Evolutionary conservation across 2,888 invertebrate species (phyloP).

Genomic region (Drosophila macrospina): DNA sequence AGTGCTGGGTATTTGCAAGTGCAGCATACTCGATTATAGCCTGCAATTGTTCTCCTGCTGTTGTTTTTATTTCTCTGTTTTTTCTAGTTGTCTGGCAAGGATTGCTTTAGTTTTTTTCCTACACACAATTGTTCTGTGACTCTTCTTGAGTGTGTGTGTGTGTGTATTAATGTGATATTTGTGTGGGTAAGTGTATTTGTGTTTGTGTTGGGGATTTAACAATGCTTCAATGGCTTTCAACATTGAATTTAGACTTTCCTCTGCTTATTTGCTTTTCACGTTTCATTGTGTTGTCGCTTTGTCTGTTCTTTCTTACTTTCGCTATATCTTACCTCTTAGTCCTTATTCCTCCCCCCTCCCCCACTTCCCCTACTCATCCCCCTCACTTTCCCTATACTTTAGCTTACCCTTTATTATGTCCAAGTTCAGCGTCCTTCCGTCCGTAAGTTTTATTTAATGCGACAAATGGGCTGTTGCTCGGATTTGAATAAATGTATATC

Average conservation of each 20-base stretch:
- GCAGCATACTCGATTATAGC: not conserved
- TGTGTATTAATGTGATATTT: conserved; percentile 4
- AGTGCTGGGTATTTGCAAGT: not conserved
- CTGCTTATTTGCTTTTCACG: conserved; percentile 79
- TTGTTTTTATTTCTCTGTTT: conserved; percentile 3
- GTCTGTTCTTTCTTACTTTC: conserved; percentile 37
- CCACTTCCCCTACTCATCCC: not conserved
- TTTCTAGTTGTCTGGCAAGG: conserved; percentile 19
- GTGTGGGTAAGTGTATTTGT: conserved; percentile 16
- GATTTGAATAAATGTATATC: conserved; percentile 73
- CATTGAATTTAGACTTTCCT: conserved; percentile 78
- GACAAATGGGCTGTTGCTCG: conserved; percentile 75
- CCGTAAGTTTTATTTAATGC: conserved; percentile 74
- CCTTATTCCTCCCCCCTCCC: not conserved
- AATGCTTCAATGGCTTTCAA: conserved; percentile 74
- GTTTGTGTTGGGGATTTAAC: conserved; percentile 43
- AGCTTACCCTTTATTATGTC: conserved; percentile 19
- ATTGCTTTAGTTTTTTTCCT: not conserved
- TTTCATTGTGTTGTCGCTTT: conserved; percentile 63
- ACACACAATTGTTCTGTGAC: no score
- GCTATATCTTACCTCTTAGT: conserved; percentile 7
- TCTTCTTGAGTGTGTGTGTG: not conserved
- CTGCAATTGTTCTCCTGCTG: not conserved
- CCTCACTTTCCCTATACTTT: not conserved
- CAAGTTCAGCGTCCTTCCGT: conserved; percentile 10